These are phyloP conservation scores for Portevinia maculata DNA, from an alignment of 2,888 invertebrate genomes.

Conservation along the genomic window DNA sequence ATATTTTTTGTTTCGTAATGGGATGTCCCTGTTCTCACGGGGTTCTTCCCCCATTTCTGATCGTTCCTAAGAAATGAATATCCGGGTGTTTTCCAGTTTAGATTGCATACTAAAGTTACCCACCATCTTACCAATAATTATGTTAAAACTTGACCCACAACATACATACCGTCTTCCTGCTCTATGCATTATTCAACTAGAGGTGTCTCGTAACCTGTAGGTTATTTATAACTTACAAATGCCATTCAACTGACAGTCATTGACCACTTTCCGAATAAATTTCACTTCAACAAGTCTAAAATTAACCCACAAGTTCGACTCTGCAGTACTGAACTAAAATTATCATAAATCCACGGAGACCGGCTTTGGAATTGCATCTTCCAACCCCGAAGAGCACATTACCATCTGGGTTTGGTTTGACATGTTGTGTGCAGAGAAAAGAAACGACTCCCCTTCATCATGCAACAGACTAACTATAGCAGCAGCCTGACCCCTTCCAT, in stretches of 20 bases:
- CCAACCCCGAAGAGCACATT: constrained; percentile 36
- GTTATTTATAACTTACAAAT: constrained; percentile 30
- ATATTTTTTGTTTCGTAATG: no score
- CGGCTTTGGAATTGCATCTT: constrained; percentile 42
- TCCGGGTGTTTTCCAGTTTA: no score
- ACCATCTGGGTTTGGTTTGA: constrained; percentile 17
- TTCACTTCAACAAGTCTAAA: constrained; percentile 59
- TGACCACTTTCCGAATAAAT: constrained; percentile 55
- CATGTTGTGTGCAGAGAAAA: constrained; percentile 24
- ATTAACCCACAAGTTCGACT: constrained; percentile 42
- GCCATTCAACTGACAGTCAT: constrained; percentile 56
- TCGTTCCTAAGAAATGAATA: no score
- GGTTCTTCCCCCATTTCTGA: no score
- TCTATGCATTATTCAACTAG: no score
- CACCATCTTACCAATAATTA: no score
- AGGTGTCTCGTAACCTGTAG: no score
- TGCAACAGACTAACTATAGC: background rate
- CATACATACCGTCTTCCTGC: no score
- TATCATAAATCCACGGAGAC: constrained; percentile 50
- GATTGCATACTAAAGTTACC: no score
- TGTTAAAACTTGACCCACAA: no score
- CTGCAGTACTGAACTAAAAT: constrained; percentile 43
- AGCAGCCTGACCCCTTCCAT: constrained; percentile 8
- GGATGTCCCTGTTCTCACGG: no score
- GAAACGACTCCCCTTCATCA: background rate